phyloP scores from a whole-genome alignment of 2,113 vertebrate species.

The Protobothrops mucrosquamatus region DNA sequence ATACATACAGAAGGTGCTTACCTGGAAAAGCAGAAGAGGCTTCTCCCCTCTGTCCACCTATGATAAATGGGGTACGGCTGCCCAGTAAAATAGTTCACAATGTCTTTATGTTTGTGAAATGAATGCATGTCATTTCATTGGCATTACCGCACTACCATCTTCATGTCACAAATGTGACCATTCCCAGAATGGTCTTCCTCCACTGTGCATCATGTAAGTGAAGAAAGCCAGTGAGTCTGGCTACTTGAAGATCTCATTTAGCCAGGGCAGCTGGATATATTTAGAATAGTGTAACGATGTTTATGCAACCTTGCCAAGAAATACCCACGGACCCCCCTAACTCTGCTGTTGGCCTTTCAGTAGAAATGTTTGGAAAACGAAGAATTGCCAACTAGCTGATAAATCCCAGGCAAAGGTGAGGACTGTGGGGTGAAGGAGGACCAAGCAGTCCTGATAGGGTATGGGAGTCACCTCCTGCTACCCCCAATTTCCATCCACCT shows the following conservation, averaged over 20 bases:
- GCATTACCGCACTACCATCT: neutral
- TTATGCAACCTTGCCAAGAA: neutral
- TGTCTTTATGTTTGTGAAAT: neutral
- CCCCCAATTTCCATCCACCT: neutral
- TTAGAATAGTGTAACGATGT: neutral
- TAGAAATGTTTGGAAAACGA: neutral
- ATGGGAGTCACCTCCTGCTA: neutral
- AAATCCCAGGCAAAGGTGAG: neutral
- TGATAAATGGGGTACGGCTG: neutral
- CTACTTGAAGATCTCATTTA: neutral
- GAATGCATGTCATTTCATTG: neutral
- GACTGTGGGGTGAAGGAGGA: neutral
- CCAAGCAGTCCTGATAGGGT: neutral
- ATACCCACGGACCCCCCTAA: neutral
- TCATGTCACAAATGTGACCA: neutral
- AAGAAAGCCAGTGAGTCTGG: neutral
- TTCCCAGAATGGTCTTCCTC: neutral
- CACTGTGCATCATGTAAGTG: neutral
- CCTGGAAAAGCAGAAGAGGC: neutral
- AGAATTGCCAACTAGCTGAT: neutral
- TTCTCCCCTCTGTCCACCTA: neutral
- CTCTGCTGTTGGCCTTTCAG: neutral
- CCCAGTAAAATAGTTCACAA: neutral
- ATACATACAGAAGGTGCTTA: neutral
- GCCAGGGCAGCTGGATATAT: neutral